Conservation (phyloP, 2,797 vertebrate species). For the Urosaurus nigricauda region DNA sequence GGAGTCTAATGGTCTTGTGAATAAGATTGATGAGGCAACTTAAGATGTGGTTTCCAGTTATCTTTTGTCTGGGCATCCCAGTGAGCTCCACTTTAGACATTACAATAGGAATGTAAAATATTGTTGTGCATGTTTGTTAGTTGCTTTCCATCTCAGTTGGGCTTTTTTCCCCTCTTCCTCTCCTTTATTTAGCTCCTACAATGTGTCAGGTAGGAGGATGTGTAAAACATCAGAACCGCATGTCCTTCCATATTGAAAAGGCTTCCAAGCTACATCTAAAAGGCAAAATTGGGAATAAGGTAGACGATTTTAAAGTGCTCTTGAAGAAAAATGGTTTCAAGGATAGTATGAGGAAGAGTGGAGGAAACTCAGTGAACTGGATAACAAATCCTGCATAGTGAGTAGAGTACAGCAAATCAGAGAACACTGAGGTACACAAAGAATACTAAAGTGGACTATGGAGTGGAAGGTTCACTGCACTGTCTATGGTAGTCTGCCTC, state of each 20-base stretch:
- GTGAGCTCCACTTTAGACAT: background rate
- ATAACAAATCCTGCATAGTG: background rate
- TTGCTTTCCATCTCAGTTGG: background rate
- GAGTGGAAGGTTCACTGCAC: no score
- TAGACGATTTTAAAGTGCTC: background rate
- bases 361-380: background rate
- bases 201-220: background rate
- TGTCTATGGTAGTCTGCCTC: no score
- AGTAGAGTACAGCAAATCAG: background rate
- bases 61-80: no score
- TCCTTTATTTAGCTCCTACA: background rate
- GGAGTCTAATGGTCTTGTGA: background rate
- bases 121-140: background rate
- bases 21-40: background rate
- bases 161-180: background rate
- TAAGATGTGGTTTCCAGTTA: background rate
- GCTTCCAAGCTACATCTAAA: background rate
- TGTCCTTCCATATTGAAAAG: background rate
- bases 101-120: no score
- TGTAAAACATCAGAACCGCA: background rate
- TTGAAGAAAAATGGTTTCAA: background rate
- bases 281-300: background rate
- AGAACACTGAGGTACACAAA: background rate
- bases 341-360: background rate
- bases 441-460: background rate